Base-by-base conservation (phyloP, 1,140 invertebrate species). In the Zaprionus kolodkinae region DNA sequence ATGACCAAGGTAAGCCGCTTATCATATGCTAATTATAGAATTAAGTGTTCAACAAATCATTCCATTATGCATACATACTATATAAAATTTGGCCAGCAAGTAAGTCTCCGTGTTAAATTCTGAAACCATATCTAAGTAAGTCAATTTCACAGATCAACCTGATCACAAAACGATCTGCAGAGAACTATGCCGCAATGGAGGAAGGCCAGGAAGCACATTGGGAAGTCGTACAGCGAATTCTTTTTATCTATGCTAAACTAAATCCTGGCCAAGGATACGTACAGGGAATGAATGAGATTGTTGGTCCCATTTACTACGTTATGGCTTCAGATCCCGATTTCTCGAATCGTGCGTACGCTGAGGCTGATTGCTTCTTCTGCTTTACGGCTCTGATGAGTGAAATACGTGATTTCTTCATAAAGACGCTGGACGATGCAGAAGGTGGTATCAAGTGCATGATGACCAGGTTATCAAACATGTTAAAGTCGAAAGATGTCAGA, bases 261-360 rank as follows among this genome's bases (percentile, higher is more conserved):
- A 99, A 99, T 94, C 98, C 98, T 5, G 99, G 99, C 1, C 97
- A 99, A 92, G 96, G 97, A 4, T 99, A 99, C 93, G 98, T 99
- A 0, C 98, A 99, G 93, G 99, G 99, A 70, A 99, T 99, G 99
- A 99, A 99, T 94, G 99, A 99, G 94, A 99, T 99, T 78, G 96
- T 99, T 68, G 99, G 98, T 0, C 99, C 99, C 17, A 98, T 99
- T 82, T 99, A 99, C 94, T 98, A 99, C 93, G 96, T 97, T 7
- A 98, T 99, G 93, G 98, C 98, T 13, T 96, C 95, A 48, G 97
- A 99, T 94, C 95, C 97, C 5, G 95, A 97, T 93, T 81, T 93
- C n/a, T 94, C 95, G 63, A 97, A 95, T 94, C 94, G 96, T 95
- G 98, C 96, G 92, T 94, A 97, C 92, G 98, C 99, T 0, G 99